Conservation (phyloP, 1,140 invertebrate species). For the Halesus radiatus region DNA sequence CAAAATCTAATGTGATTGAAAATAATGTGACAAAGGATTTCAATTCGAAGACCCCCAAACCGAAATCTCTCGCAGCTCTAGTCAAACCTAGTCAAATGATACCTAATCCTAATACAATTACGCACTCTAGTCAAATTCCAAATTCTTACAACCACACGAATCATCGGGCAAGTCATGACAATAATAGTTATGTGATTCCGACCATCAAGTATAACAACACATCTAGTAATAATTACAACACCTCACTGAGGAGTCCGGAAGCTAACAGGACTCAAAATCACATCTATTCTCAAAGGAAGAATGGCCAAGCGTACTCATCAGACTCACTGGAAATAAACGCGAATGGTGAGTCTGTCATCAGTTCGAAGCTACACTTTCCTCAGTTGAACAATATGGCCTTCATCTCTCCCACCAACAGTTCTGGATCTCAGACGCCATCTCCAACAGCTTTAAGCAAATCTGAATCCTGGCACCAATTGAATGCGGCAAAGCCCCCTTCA, state of each 20-base stretch:
- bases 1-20: conserved; percentile 1
- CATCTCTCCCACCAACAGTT: conserved; percentile 61
- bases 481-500: conserved; percentile 60
- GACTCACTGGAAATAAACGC: conserved; percentile 62
- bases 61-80: conserved; percentile 17
- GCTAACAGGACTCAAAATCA: conserved; percentile 7
- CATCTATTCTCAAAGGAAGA: conserved; percentile 33
- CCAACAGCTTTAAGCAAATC: conserved; percentile 76
- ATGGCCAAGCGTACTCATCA: conserved; percentile 52
- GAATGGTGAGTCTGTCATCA: conserved; percentile 64
- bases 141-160: conserved; percentile 17
- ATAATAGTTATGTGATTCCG: conserved; percentile 31
- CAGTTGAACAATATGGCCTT: conserved; percentile 57
- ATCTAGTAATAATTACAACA: conserved; percentile 38
- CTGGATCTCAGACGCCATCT: conserved; percentile 62
- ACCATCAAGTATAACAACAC: conserved; percentile 51
- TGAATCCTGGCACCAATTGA: conserved; percentile 83
- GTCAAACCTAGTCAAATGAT: conserved; percentile 15
- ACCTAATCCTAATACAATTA: background rate
- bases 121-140: conserved; percentile 22
- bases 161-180: background rate
- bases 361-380: conserved; percentile 66
- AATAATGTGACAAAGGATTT: conserved; percentile 19
- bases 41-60: background rate
- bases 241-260: conserved; percentile 18